Evolutionary conservation across 1,140 invertebrate genomes (phyloP), one percentile per base, ranked within the genome.

Genomic region (Nephotettix cincticeps): DNA sequence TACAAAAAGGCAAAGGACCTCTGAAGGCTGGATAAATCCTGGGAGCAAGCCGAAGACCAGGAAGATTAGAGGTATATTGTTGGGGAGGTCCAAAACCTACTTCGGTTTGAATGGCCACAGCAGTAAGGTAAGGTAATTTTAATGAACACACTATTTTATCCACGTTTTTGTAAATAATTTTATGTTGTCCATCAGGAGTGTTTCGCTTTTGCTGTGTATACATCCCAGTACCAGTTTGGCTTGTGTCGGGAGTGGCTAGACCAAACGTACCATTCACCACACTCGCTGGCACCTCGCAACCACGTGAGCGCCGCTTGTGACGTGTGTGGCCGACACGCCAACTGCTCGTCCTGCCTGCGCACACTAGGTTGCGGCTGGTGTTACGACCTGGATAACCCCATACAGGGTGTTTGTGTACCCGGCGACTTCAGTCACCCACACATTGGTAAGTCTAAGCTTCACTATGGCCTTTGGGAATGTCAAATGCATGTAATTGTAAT

Each of bases 361-460:
- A 89, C 90, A 0, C 84, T 96, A 54, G 91, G 91, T 65, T 98
- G 96, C 81, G 96, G 96, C 6, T 99, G 96, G 96, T 98, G 95
- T 81, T 93, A 95, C 76, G 92, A 92, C 74, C 80, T 88, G 2
- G 88, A 91, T 64, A 96, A 97, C 82, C 94, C 94, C 1, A 95
- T 93, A 54, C 88, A 90, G 72, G 95, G 95, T 19, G 77, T 85
- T 14, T 94, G 91, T 73, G 89, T 92, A 51, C 87, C 90, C 73
- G 91, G 91, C 4, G 91, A 94, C 76, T 94, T 93, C 70, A 92
- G 91, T 78, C 84, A 86, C 28, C 87, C 91, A 0, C 85, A 88
- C 66, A 81, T 86, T 0, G 88, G 77, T 79, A 75, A 66, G 73
- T 70, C 13, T n/a, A n/a, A n/a, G n/a, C n/a, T n/a, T n/a, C n/a